phyloP scores from a whole-genome alignment of 1,140 invertebrate genomes.

The Hyles euphorbiae region DNA sequence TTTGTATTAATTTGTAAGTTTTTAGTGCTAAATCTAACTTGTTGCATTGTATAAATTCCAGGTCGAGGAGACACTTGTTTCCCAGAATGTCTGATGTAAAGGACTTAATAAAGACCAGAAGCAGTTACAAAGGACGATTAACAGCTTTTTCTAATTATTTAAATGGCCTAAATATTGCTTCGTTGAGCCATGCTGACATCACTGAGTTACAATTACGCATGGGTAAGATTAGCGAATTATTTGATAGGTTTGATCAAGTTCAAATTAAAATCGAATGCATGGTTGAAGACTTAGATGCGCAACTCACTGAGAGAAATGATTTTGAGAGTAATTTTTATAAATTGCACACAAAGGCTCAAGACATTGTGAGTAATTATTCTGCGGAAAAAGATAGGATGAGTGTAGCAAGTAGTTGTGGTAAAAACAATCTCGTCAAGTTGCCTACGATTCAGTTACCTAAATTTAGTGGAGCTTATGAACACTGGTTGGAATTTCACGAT shows the following conservation, averaged over 20 bases:
- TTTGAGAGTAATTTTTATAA: conserved; percentile 2
- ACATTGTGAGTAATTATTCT: not conserved
- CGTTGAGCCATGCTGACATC: not conserved
- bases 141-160: conserved; percentile 4
- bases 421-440: conserved; percentile 6
- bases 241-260: conserved; percentile 1
- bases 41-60: no score
- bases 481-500: conserved; percentile 6
- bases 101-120: not conserved
- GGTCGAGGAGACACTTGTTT: no score
- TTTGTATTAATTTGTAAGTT: no score
- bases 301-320: not conserved
- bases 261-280: conserved; percentile 4
- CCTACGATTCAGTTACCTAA: conserved; percentile 2
- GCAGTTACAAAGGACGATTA: conserved; percentile 4
- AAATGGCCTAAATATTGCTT: not conserved
- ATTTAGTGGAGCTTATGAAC: conserved; percentile 3
- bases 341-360: not conserved
- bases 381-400: no score
- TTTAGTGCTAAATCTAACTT: no score
- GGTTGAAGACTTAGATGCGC: not conserved
- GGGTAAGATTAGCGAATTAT: not conserved
- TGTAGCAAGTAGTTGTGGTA: no score
- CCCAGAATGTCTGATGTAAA: no score
- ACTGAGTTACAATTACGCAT: conserved; percentile 2